Conservation (phyloP, 2,888 invertebrate species). For the Dicyrtomina minuta region DNA sequence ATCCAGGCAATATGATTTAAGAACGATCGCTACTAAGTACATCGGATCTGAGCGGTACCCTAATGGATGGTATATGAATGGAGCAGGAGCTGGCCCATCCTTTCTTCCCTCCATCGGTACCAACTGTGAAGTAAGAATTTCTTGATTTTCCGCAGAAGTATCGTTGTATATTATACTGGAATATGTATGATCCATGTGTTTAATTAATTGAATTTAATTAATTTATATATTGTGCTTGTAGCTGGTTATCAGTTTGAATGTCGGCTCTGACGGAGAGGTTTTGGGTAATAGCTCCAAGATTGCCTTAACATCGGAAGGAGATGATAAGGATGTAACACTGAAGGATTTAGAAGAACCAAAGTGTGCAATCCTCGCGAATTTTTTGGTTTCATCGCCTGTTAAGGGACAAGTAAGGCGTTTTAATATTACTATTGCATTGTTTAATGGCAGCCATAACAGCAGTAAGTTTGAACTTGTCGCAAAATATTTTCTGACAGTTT, state of each 20-base stretch:
- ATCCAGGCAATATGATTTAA: conserved; percentile 43
- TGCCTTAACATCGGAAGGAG: conserved; percentile 41
- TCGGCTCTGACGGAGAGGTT: conserved; percentile 62
- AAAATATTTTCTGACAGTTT: too few species aligned
- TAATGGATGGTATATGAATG: conserved; percentile 47
- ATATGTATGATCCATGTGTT: background rate
- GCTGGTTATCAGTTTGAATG: conserved; percentile 74
- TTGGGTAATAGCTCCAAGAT: conserved; percentile 48
- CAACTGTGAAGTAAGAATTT: conserved; percentile 44
- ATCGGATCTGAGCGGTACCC: conserved; percentile 42
- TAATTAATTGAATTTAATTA: conserved; percentile 19
- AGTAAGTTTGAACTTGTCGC: too few species aligned
- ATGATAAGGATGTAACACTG: conserved; percentile 40
- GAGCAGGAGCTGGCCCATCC: conserved; percentile 50
- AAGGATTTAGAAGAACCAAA: conserved; percentile 36
- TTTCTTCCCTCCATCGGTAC: conserved; percentile 37
- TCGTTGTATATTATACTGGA: background rate
- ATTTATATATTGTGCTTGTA: conserved; percentile 57
- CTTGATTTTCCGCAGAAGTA: background rate
- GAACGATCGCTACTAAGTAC: conserved; percentile 36
- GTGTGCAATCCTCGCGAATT: conserved; percentile 43
- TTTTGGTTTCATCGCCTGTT: conserved; percentile 43
- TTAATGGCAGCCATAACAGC: too few species aligned
- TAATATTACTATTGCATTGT: too few species aligned
- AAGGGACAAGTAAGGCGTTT: conserved; percentile 41